Evolutionary conservation across 2,113 vertebrate species (phyloP).

Genomic region (Cyphomyrus plagiostoma): DNA sequence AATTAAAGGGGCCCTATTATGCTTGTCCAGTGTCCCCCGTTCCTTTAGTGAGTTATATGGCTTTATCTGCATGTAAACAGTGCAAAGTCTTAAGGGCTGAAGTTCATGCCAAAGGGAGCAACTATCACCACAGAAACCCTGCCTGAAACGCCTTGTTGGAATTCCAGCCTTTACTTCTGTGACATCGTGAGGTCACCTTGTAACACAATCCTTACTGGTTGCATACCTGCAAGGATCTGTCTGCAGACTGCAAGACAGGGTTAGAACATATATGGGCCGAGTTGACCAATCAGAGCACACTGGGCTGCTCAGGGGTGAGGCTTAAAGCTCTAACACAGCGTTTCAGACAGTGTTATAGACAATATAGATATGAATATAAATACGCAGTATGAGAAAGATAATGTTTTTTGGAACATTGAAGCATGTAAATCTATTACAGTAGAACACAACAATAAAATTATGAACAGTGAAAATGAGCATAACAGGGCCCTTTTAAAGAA

Average conservation of each 20-base stretch:
- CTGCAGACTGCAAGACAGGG: background rate
- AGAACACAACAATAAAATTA: background rate
- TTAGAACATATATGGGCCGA: background rate
- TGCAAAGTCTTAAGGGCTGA: background rate
- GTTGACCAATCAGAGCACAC: background rate
- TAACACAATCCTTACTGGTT: background rate
- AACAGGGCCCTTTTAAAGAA: background rate
- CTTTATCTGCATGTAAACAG: background rate
- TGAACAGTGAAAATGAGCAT: background rate
- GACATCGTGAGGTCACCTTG: background rate
- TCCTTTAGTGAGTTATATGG: background rate
- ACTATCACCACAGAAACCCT: background rate
- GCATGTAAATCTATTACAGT: background rate
- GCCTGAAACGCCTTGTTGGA: background rate
- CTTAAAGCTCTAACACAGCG: background rate
- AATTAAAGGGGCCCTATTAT: background rate
- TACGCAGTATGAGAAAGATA: background rate
- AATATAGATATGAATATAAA: background rate
- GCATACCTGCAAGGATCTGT: background rate
- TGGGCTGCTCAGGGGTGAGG: background rate
- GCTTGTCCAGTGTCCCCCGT: background rate
- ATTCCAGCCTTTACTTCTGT: background rate
- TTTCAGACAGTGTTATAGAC: background rate
- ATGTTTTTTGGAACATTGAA: background rate
- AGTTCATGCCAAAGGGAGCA: background rate